phyloP scores from a whole-genome alignment of 2,113 vertebrate species.

The Erythrolamprus reginae region DNA sequence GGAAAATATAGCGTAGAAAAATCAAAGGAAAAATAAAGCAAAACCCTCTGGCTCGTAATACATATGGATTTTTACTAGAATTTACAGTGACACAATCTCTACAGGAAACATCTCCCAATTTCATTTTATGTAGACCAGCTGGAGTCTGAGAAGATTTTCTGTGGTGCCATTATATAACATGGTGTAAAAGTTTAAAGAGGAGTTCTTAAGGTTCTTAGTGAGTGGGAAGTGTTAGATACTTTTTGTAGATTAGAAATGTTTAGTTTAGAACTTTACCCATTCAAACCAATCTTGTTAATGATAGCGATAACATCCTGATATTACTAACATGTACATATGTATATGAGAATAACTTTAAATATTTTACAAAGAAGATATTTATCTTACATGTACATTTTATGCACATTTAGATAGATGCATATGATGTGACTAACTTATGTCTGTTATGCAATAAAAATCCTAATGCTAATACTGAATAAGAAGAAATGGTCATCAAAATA shows the following conservation, averaged over 20 bases:
- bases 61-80: neutral
- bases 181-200: neutral
- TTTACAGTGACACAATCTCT: constrained; percentile 2
- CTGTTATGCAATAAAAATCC: neutral
- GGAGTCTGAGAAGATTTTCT: neutral
- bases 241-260: neutral
- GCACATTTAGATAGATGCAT: neutral
- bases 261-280: neutral
- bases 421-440: neutral
- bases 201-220: neutral
- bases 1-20: neutral
- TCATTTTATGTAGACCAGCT: neutral
- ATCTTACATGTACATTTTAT: neutral
- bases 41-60: neutral
- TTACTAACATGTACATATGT: neutral
- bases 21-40: neutral
- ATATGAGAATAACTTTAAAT: neutral
- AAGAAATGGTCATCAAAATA: neutral
- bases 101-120: neutral
- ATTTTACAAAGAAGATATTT: neutral
- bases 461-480: neutral
- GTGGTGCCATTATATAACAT: neutral
- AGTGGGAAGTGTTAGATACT: neutral
- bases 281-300: neutral
- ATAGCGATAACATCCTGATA: neutral